Conservation (phyloP, 2,113 vertebrate genomes). For the Myiozetetes cayanensis region DNA sequence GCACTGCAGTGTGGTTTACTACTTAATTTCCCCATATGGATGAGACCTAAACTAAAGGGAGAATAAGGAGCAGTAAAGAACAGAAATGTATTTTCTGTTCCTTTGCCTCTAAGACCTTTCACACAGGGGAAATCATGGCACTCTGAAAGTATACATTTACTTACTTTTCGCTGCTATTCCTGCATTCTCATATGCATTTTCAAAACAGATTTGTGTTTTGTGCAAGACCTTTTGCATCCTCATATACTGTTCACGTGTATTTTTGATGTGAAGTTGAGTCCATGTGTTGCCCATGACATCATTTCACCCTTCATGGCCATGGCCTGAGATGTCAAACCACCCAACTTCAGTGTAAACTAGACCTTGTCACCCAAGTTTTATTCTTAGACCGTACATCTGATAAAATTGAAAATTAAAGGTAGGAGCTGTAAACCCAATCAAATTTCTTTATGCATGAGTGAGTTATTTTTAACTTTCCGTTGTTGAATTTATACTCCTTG, state of each 20-base stretch:
- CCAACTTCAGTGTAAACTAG: not conserved
- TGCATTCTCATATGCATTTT: not conserved
- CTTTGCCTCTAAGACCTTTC: constrained; percentile 35
- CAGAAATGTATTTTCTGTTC: not conserved
- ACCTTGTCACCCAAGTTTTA: not conserved
- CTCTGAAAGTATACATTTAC: not conserved
- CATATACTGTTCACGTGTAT: fast-evolving
- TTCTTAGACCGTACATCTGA: not conserved
- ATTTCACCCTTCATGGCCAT: not conserved
- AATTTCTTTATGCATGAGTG: not conserved
- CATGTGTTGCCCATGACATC: not conserved
- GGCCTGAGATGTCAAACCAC: not conserved
- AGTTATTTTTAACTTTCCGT: not conserved
- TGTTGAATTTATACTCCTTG: not conserved
- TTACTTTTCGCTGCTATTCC: constrained; percentile 1
- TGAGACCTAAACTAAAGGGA: constrained; percentile 12
- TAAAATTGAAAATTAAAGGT: not conserved
- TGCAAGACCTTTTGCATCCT: not conserved
- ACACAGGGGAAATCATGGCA: not conserved
- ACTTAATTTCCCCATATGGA: constrained; percentile 3
- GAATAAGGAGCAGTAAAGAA: constrained; percentile 23
- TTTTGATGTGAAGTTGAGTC: not conserved
- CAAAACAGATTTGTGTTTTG: constrained; percentile 8
- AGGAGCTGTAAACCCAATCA: not conserved
- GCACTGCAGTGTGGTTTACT: not conserved